phyloP scores from a whole-genome alignment of 2,797 vertebrate genomes.

The Gymnodraco acuticeps region DNA sequence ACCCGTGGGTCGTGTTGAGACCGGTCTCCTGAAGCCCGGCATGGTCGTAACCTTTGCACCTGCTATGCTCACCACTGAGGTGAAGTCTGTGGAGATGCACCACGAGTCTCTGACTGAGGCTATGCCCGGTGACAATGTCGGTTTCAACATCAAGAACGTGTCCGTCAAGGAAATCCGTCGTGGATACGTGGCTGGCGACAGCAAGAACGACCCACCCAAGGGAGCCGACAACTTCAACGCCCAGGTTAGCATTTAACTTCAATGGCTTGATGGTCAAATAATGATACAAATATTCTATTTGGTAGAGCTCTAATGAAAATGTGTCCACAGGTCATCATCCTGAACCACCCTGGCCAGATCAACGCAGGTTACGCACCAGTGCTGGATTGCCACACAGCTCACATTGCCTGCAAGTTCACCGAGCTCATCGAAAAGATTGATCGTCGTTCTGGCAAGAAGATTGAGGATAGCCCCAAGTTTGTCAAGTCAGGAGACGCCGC shows the following conservation, averaged over 20 bases:
- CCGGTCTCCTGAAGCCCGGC: conserved; percentile 84
- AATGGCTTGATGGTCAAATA: too few relatives aligned
- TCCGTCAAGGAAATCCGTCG: conserved; percentile 87
- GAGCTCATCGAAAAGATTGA: conserved; percentile 90
- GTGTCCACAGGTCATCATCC: conserved; percentile 84
- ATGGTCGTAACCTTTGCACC: conserved; percentile 88
- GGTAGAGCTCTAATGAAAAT: not conserved
- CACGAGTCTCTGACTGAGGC: conserved; percentile 85
- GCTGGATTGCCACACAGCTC: conserved; percentile 86
- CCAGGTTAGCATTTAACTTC: conserved; percentile 72
- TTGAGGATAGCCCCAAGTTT: conserved; percentile 84
- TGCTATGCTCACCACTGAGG: conserved; percentile 84
- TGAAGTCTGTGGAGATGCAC: conserved; percentile 90
- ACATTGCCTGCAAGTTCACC: conserved; percentile 87
- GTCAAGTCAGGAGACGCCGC: conserved; percentile 85
- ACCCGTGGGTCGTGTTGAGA: conserved; percentile 86
- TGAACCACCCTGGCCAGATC: conserved; percentile 88
- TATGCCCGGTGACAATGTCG: conserved; percentile 85
- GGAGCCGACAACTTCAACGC: conserved; percentile 81
- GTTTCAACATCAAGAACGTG: conserved; percentile 90
- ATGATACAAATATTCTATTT: too few relatives aligned
- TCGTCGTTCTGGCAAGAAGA: conserved; percentile 87
- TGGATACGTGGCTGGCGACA: conserved; percentile 86
- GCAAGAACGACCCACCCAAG: conserved; percentile 85
- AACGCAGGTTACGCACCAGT: conserved; percentile 83